Conservation (phyloP, 2,888 invertebrate genomes). For the Palloptera scutellata region DNA sequence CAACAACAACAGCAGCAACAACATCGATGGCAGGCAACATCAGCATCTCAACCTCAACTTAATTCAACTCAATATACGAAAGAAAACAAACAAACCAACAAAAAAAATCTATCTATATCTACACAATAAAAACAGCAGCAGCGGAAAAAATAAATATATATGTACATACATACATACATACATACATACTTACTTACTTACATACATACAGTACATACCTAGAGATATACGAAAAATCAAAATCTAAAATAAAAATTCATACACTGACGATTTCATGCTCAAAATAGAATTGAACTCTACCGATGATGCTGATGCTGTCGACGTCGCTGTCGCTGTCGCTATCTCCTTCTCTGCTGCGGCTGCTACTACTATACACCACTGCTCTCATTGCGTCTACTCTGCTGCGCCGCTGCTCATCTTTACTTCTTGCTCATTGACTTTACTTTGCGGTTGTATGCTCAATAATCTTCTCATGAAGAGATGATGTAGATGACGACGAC, state of each 20-base stretch:
- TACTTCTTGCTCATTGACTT: slow-evolving; percentile 17
- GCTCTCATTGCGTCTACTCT: slow-evolving; percentile 3
- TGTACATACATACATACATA: slow-evolving; percentile 27
- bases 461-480: slow-evolving; percentile 3
- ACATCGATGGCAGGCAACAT: slow-evolving; percentile 10
- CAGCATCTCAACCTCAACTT: neutral
- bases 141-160: slow-evolving; percentile 14
- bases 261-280: slow-evolving; percentile 38
- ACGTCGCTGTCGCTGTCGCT: slow-evolving; percentile 5
- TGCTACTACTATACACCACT: neutral
- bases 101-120: too few relatives aligned
- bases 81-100: slow-evolving; percentile 5
- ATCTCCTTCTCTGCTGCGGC: slow-evolving; percentile 15
- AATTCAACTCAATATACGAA: neutral
- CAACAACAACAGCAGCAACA: neutral
- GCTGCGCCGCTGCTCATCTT: slow-evolving; percentile 6
- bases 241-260: slow-evolving; percentile 15
- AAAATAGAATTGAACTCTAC: slow-evolving; percentile 40
- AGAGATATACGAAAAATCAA: neutral
- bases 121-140: too few relatives aligned
- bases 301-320: slow-evolving; percentile 20
- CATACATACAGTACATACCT: too few relatives aligned
- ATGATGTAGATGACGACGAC: slow-evolving; percentile 10
- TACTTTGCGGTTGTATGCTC: slow-evolving; percentile 19
- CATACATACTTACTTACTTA: slow-evolving; percentile 31